Conservation (phyloP, 2,113 vertebrate genomes). For the Python bivittatus region DNA sequence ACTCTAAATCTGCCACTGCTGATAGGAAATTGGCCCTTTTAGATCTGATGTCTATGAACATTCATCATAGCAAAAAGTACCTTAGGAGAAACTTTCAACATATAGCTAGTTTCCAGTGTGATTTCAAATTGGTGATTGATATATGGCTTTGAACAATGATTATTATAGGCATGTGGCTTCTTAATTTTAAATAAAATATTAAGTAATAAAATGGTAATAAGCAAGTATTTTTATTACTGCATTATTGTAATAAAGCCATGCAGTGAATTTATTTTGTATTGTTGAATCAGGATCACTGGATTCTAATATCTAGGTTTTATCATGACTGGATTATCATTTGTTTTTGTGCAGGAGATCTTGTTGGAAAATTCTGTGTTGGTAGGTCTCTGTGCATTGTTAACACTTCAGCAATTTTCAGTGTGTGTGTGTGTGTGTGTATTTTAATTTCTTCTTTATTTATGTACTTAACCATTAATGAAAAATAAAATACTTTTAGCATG, state of each 20-base stretch:
- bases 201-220: background rate
- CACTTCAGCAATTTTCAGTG: conserved; percentile 72
- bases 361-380: conserved; percentile 97
- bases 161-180: conserved; percentile 12
- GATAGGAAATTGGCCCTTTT: background rate
- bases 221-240: background rate
- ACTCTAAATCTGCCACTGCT: background rate
- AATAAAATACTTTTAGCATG: conserved; percentile 74
- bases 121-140: conserved; percentile 1
- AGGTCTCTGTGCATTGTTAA: conserved; percentile 78
- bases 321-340: conserved; percentile 82
- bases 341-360: conserved; percentile 93
- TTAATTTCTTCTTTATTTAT: conserved; percentile 59
- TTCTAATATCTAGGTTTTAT: conserved; percentile 71
- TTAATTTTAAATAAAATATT: conserved; percentile 15
- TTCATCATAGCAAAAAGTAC: background rate
- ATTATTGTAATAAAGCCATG: conserved; percentile 33
- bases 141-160: background rate
- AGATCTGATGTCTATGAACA: background rate
- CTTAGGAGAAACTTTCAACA: background rate
- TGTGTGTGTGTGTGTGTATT: conserved; percentile 38
- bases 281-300: conserved; percentile 63
- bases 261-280: conserved; percentile 32
- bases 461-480: conserved; percentile 69
- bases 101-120: background rate